Conservation (phyloP, 2,888 invertebrate species). For the Drosophila mayaguana region DNA sequence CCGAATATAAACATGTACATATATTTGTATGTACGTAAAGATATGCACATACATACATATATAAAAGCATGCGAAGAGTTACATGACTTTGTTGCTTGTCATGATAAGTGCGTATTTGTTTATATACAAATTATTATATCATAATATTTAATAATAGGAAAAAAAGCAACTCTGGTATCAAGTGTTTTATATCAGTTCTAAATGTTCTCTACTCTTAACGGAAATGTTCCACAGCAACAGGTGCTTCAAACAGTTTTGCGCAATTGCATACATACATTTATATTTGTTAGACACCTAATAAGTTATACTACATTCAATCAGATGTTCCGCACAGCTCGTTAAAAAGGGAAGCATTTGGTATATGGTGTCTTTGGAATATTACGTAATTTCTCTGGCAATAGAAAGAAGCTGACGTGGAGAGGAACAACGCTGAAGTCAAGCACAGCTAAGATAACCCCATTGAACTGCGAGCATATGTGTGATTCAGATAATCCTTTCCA, state of each 20-base stretch:
- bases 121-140: neutral
- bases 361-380: constrained; percentile 7
- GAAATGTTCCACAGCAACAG: constrained; percentile 17
- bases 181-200: neutral
- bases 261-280: neutral
- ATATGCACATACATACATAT: neutral
- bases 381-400: constrained; percentile 21
- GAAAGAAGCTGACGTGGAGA: constrained; percentile 14
- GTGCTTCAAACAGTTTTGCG: neutral
- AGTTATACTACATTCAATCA: neutral
- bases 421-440: neutral
- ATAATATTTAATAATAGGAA: neutral
- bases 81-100: constrained; percentile 6
- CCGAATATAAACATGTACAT: neutral
- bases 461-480: neutral
- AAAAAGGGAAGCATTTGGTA: neutral
- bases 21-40: neutral
- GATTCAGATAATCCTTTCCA: neutral
- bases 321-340: neutral
- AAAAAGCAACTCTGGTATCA: neutral
- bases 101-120: neutral
- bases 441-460: neutral
- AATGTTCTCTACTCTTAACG: neutral
- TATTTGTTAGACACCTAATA: neutral
- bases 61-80: neutral